Evolutionary conservation across 2,888 invertebrate species (phyloP).

Genomic region (Cephus spinipes): DNA sequence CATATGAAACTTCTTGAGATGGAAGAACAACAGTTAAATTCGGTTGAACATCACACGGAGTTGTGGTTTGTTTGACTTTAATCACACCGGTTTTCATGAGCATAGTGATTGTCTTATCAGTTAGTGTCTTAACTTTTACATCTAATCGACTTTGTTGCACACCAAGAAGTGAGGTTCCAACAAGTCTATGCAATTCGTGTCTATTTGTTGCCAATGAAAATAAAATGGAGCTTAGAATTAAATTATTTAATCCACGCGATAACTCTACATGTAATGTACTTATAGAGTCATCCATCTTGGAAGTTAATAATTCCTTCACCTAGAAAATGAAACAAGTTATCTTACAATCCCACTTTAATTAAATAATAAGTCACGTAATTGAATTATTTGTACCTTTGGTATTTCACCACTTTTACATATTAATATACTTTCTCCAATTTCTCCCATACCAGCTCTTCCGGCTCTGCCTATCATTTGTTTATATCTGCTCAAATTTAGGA

Average conservation of each 20-base stretch:
- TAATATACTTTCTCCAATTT: constrained; percentile 89
- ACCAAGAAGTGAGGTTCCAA: constrained; percentile 74
- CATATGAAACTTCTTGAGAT: constrained; percentile 44
- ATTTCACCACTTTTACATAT: constrained; percentile 76
- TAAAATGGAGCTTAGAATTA: constrained; percentile 78
- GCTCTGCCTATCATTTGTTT: constrained; percentile 97
- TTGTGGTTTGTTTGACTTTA: constrained; percentile 44
- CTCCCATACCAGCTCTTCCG: constrained; percentile 89
- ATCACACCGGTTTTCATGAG: constrained; percentile 68
- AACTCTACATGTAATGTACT: constrained; percentile 71
- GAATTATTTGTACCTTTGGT: constrained; percentile 59
- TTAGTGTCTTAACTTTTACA: constrained; percentile 64
- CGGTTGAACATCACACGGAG: constrained; percentile 38
- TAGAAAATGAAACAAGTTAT: constrained; percentile 19
- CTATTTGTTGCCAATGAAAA: constrained; percentile 73
- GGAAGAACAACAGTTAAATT: constrained; percentile 53
- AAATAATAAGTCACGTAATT: not conserved
- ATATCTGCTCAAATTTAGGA: constrained; percentile 83
- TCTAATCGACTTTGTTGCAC: constrained; percentile 71
- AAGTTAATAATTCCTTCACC: constrained; percentile 71
- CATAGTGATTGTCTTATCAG: constrained; percentile 65
- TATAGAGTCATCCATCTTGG: constrained; percentile 77
- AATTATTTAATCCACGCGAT: constrained; percentile 71
- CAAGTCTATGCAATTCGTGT: constrained; percentile 68
- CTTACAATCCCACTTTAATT: not conserved